Conservation (phyloP, 2,888 invertebrate species). For the Sthenelais limicola region DNA sequence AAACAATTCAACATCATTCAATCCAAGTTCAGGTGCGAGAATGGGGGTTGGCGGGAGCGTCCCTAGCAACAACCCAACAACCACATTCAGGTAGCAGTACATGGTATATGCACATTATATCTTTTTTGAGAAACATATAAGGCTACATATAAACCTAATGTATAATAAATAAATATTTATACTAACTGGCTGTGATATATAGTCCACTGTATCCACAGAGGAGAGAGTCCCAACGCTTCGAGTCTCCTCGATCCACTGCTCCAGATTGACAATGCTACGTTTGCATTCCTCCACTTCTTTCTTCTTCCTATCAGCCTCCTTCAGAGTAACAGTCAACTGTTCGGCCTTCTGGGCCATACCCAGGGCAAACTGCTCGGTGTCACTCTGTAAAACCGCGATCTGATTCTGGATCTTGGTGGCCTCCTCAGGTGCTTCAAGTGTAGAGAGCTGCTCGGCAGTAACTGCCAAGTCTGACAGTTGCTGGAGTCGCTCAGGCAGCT, state of each 20-base stretch:
- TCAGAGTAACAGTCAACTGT: constrained; percentile 52
- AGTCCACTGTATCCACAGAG: neutral
- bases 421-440: constrained; percentile 56
- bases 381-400: constrained; percentile 60
- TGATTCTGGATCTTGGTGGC: constrained; percentile 60
- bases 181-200: no score
- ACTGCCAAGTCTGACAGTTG: constrained; percentile 65
- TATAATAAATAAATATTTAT: no score
- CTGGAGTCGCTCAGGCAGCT: constrained; percentile 59
- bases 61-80: no score
- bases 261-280: constrained; percentile 58
- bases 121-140: no score
- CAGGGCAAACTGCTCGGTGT: constrained; percentile 62
- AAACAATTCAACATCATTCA: no score
- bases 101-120: no score
- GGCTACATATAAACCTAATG: no score
- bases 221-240: neutral
- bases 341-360: constrained; percentile 59
- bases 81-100: no score
- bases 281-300: constrained; percentile 63
- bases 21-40: no score
- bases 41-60: no score
- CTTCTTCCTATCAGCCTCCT: constrained; percentile 61
- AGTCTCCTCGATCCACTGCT: constrained; percentile 63
- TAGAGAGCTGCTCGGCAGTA: constrained; percentile 64